Conservation (phyloP, 2,113 vertebrate genomes). For the Meleagris gallopavo region DNA sequence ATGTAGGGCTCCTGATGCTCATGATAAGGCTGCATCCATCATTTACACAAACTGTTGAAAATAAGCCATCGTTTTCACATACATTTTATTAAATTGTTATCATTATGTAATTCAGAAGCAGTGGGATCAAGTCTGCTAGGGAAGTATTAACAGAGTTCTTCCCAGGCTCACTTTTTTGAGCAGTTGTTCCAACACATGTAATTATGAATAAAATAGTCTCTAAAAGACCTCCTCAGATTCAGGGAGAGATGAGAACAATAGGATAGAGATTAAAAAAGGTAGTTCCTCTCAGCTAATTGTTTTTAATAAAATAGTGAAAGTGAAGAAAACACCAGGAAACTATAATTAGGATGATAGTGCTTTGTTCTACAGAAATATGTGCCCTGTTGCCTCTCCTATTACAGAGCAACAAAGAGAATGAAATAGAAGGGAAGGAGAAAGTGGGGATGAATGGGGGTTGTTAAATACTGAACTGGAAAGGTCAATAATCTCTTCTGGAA, state of each 20-base stretch:
- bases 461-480: slow-evolving; percentile 42
- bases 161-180: slow-evolving; percentile 62
- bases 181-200: slow-evolving; percentile 65
- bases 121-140: slow-evolving; percentile 41
- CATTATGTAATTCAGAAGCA: not conserved
- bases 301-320: slow-evolving; percentile 78
- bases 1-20: not conserved
- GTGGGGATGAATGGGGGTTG: slow-evolving; percentile 7
- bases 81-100: slow-evolving; percentile 42
- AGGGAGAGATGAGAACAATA: slow-evolving; percentile 71
- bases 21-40: not conserved
- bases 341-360: slow-evolving; percentile 76
- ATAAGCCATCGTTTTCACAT: slow-evolving; percentile 4
- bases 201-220: slow-evolving; percentile 74
- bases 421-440: slow-evolving; percentile 28
- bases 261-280: slow-evolving; percentile 71
- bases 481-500: slow-evolving; percentile 49
- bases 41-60: not conserved
- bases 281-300: slow-evolving; percentile 73
- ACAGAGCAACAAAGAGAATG: slow-evolving; percentile 58
- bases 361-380: slow-evolving; percentile 72
- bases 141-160: slow-evolving; percentile 61
- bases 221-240: slow-evolving; percentile 72
- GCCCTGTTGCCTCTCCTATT: slow-evolving; percentile 55
- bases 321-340: slow-evolving; percentile 74